Percentiles rank a stretch among this genome's conserved stretches.
These are phyloP conservation scores for Copsychus sechellarum DNA, from an alignment of 2,113 vertebrate species.

Conservation along the genomic window DNA sequence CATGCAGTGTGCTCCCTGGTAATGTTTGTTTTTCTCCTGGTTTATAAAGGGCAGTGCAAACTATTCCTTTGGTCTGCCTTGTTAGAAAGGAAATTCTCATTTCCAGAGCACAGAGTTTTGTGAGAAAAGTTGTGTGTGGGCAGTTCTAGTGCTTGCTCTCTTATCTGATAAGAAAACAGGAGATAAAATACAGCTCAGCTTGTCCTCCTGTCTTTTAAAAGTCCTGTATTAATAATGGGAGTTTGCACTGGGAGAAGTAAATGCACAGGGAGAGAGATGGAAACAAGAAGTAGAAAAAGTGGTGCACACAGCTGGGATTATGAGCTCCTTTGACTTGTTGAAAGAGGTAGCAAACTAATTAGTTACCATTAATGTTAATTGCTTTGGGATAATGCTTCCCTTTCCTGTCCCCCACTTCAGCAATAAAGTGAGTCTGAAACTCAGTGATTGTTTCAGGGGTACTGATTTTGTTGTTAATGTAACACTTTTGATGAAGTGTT, in stretches of 20 bases:
- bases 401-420: not conserved
- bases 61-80: not conserved
- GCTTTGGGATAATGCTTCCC: not conserved
- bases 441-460: not conserved
- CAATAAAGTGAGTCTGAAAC: not conserved
- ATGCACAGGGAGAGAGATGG: not conserved
- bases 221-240: not conserved
- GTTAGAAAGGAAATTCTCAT: rapidly evolving
- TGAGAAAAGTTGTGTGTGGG: not conserved
- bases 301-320: not conserved
- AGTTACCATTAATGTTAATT: not conserved
- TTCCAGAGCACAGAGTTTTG: not conserved
- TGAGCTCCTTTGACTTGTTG: not conserved
- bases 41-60: not conserved
- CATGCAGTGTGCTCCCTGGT: not conserved
- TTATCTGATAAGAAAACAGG: not conserved
- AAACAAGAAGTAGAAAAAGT: not conserved
- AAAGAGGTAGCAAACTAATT: not conserved
- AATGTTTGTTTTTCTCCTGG: not conserved
- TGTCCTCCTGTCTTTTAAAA: not conserved
- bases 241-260: not conserved
- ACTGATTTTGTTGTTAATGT: not conserved
- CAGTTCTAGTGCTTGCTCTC: not conserved
- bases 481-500: not conserved
- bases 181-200: not conserved